Evolutionary conservation across 2,113 vertebrate species (phyloP).

Genomic region (Tautogolabrus adspersus): DNA sequence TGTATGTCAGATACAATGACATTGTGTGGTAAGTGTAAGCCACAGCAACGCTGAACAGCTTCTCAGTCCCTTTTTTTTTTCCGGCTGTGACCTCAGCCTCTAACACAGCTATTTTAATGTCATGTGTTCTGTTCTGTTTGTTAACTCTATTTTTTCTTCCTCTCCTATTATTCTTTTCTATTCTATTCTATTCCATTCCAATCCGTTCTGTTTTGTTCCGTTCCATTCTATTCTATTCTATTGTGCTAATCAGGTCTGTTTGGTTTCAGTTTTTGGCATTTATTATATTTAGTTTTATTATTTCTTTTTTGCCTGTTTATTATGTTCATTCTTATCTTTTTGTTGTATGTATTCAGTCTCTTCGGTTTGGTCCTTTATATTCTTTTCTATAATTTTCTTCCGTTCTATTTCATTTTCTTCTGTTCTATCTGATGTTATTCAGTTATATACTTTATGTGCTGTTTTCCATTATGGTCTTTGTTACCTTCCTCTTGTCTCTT

Average conservation of each 20-base stretch:
- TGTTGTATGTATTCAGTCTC: too few species aligned
- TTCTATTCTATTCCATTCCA: neutral
- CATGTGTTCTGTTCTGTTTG: neutral
- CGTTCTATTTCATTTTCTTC: neutral
- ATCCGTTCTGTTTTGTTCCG: neutral
- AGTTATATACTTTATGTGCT: too few species aligned
- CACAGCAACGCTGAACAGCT: slow-evolving; percentile 19
- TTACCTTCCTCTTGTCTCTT: too few species aligned
- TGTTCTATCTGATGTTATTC: neutral
- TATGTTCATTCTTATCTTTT: too few species aligned
- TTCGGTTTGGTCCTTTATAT: too few species aligned
- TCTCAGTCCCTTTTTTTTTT: slow-evolving; percentile 26
- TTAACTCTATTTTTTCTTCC: neutral
- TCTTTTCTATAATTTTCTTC: neutral
- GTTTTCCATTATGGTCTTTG: too few species aligned
- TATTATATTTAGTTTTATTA: too few species aligned
- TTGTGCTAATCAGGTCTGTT: too few species aligned
- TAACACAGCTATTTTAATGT: slow-evolving; percentile 20
- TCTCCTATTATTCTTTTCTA: neutral
- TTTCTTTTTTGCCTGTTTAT: too few species aligned
- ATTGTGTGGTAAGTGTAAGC: slow-evolving; percentile 12
- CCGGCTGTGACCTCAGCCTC: slow-evolving; percentile 37
- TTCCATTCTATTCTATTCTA: neutral
- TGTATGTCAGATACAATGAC: neutral
- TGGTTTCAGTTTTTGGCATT: too few species aligned